Percentiles rank a stretch among this genome's conserved stretches.
phyloP scores from a whole-genome alignment of 2,888 invertebrate genomes.

The Temnothorax unifasciatus region DNA sequence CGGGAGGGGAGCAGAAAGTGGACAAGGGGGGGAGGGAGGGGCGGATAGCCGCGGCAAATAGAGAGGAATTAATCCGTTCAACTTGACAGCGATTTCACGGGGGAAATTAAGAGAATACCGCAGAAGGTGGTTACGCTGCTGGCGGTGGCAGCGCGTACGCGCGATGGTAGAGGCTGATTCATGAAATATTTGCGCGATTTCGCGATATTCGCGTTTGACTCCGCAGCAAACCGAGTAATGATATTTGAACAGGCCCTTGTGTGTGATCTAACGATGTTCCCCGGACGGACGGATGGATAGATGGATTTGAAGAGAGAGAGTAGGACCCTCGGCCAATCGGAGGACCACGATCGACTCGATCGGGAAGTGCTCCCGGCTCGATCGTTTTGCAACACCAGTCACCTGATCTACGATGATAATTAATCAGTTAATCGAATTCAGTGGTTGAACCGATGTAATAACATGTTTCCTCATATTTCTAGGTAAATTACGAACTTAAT shows the following conservation, averaged over 20 bases:
- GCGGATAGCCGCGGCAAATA: constrained; percentile 53
- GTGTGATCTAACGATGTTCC: constrained; percentile 55
- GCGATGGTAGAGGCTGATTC: constrained; percentile 57
- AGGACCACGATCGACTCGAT: constrained; percentile 31
- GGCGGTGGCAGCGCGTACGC: constrained; percentile 42
- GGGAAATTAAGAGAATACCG: constrained; percentile 62
- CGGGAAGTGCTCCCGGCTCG: background rate
- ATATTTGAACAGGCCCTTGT: constrained; percentile 72
- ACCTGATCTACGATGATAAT: background rate
- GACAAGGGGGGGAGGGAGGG: background rate
- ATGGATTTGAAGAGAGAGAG: constrained; percentile 33
- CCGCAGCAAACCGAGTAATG: constrained; percentile 72
- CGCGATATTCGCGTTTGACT: constrained; percentile 72
- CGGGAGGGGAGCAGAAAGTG: background rate
- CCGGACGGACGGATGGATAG: constrained; percentile 27
- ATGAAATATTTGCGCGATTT: constrained; percentile 68
- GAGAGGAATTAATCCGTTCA: constrained; percentile 58
- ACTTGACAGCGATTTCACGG: constrained; percentile 60
- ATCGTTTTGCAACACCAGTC: background rate
- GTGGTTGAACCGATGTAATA: background rate
- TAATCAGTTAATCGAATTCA: constrained; percentile 2
- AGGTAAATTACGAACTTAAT: constrained; percentile 13
- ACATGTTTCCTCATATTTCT: background rate
- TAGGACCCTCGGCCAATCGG: constrained; percentile 18
- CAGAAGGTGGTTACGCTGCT: constrained; percentile 55